Evolutionary conservation across 2,113 vertebrate genomes (phyloP), one percentile per base, ranked within the genome.

Genomic region (Burhinus oedicnemus): DNA sequence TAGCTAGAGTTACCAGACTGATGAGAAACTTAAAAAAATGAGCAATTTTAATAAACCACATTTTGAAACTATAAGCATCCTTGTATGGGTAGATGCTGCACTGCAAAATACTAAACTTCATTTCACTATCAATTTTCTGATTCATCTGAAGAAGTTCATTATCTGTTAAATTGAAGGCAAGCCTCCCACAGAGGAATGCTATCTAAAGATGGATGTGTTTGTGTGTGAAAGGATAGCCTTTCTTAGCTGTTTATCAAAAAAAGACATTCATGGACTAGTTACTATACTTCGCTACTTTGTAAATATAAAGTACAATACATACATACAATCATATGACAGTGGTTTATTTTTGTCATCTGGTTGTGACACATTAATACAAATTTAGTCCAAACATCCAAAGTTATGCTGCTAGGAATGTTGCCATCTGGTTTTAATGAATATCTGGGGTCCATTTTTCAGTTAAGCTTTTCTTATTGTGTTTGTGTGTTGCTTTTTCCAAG

Each of bases 351-450:
- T 95, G 94, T 97, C 91, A 75, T 97, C 93, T 95, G 65, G 14
- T 96, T 97, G 94, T 91, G 92, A 87, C 93, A 96, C 83, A 93
- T 98, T 98, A 97, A 97, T 91, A 98, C 87, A 97, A 97, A 97
- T 97, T 98, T 96, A 97, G 97, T 81, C 91, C 96, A 98, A 98
- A 97, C 87, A 96, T 97, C 94, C 93, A 93, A 97, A 98, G 97
- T 97, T 97, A 96, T 94, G 98, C 98, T 99, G 97, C 98, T 98
- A 98, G 98, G 98, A 98, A 98, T 98, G 97, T 96, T 98, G 98
- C 99, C 99, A 99, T 99, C 99, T 99, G 99, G 98, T 99, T 98
- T 98, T 99, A 99, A 99, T 99, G 99, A 99, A 98, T 98, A 98
- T 98, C 98, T 97, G 90, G 98, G 97, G 98, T 99, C 98, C 98